Evolutionary conservation across 2,113 vertebrate genomes (phyloP).

Genomic region (Vanacampus margaritifer): DNA sequence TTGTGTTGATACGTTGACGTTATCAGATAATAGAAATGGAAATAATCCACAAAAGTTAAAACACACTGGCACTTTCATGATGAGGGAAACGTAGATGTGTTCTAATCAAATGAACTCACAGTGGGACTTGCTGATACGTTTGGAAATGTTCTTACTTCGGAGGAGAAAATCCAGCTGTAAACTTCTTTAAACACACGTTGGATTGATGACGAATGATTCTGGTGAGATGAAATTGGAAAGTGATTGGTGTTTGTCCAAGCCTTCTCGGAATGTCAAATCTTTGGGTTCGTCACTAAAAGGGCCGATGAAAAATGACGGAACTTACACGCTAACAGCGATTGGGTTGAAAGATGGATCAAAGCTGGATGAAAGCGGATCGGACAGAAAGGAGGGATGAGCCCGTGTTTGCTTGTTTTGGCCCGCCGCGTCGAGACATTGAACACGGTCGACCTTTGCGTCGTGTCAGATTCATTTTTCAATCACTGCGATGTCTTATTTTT

Average conservation of each 20-base stretch:
- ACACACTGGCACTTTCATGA: too few relatives aligned
- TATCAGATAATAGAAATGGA: too few relatives aligned
- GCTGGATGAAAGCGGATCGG: background rate
- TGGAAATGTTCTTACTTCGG: background rate
- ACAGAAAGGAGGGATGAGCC: background rate
- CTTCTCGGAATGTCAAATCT: background rate
- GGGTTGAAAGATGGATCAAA: background rate
- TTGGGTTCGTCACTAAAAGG: background rate
- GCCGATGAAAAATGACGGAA: background rate
- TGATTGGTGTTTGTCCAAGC: background rate
- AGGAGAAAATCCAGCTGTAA: background rate
- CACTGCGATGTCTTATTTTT: conserved; percentile 47
- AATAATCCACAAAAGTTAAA: too few relatives aligned
- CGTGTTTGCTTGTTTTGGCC: conserved; percentile 47
- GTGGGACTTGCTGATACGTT: background rate
- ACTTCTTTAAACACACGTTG: background rate
- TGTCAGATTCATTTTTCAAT: conserved; percentile 34
- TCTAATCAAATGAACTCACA: background rate
- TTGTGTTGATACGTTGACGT: too few relatives aligned
- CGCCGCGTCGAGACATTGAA: conserved; percentile 38
- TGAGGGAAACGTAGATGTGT: background rate
- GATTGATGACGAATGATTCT: background rate
- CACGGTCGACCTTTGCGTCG: conserved; percentile 21
- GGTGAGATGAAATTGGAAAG: background rate
- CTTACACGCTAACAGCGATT: background rate